Base-by-base conservation (phyloP, 2,113 vertebrate genomes). In the Pyrgilauda ruficollis region DNA sequence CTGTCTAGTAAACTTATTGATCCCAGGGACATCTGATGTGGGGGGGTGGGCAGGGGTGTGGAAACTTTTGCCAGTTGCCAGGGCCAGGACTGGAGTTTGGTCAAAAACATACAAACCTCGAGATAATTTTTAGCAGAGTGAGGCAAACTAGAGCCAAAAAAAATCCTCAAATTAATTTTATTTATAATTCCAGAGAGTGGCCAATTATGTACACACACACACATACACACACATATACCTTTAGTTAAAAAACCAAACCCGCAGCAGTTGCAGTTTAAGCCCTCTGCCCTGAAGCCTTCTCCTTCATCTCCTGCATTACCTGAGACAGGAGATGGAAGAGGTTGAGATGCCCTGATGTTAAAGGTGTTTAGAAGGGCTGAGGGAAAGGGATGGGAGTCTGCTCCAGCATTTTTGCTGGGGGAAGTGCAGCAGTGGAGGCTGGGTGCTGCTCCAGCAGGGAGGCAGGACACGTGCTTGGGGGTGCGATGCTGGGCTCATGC, bases 1-100 rank as follows among this genome's bases (percentile, higher is more conserved):
- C 33, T 39, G 5, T n/a, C 19, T 55, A 52, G 44, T 0, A 3
- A 23, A n/a, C 0, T 0, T 26, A 30, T 9, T 3, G 3, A 14
- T 41, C 43, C 55, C 31, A 21, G 49, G 24, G 15, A 50, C 23
- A 53, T 39, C 68, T 59, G n/a, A 24, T 27, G 4, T 28, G 8
- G 23, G 4, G 19, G 13, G 4, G 3, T 19, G 13, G n/a, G 33
- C 35, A 56, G 33, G 27, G 3, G 2, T 28, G 14, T 44, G 27
- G 63, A 81, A 89, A 66, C 33, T 84, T 75, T 39, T 47, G 7
- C 68, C n/a, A 10, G 18, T 81, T 77, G 28, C 37, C 64, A 68
- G 47, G 41, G 46, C 49, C 50, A 74, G 75, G 50, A 35, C 5
- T 93, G 50, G 47, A 68, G 26, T 61, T 92, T 56, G 21, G 41